Percentiles rank a stretch among this genome's conserved stretches.
Conservation (phyloP, 2,888 invertebrate species). For the Rhaphigaster nebulosa region DNA sequence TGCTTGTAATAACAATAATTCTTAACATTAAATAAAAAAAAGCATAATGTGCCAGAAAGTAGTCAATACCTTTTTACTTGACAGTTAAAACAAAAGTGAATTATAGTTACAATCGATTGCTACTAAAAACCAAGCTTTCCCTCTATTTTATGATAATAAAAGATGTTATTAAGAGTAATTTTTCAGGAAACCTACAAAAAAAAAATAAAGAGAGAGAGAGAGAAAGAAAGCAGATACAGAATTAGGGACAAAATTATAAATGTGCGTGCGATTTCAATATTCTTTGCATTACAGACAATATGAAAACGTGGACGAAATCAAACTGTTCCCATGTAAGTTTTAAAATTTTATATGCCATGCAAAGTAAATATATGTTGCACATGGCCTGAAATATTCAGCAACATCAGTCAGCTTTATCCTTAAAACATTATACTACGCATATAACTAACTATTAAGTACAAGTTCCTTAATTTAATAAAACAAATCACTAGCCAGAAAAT, state of each 20-base stretch:
- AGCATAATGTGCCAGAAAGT: not conserved
- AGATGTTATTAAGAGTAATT: not conserved
- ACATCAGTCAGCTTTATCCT: constrained; percentile 29
- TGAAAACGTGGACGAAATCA: constrained; percentile 55
- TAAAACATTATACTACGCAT: not conserved
- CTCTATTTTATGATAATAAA: not conserved
- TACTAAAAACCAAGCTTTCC: not conserved
- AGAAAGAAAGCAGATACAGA: not conserved
- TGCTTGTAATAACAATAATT: not conserved
- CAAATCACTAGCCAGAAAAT: constrained; percentile 49
- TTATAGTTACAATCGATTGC: not conserved
- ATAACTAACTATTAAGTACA: constrained; percentile 22
- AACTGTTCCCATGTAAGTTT: constrained; percentile 52
- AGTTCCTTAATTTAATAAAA: constrained; percentile 35
- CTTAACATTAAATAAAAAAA: not conserved
- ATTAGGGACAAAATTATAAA: not conserved
- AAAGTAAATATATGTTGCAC: constrained; percentile 21
- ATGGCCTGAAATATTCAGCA: constrained; percentile 18
- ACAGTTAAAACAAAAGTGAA: not conserved
- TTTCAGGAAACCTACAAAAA: not conserved
- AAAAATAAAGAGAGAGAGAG: not conserved
- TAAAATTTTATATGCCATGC: constrained; percentile 7
- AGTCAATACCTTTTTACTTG: not conserved
- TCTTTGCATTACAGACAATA: constrained; percentile 1
- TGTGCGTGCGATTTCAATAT: not conserved